phyloP scores from a whole-genome alignment of 2,113 vertebrate genomes.

The Ondatra zibethicus region DNA sequence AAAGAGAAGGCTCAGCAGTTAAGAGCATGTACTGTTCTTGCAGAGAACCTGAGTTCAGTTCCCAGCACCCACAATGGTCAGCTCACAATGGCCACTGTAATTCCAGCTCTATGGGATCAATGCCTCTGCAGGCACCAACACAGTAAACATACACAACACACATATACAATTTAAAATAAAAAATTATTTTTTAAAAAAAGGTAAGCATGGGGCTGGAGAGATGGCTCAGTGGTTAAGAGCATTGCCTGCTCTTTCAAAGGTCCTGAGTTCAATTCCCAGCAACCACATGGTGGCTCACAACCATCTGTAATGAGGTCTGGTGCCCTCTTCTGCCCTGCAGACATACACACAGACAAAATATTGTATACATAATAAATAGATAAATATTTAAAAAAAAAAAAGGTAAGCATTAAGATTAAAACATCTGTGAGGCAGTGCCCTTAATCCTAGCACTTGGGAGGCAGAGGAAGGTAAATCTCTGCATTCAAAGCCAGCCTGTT shows the following conservation, averaged over 20 bases:
- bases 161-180: neutral
- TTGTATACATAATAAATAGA: too few relatives aligned
- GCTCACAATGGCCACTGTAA: neutral
- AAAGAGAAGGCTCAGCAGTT: neutral
- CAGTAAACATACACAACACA: neutral
- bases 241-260: too few relatives aligned
- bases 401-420: conserved; percentile 48
- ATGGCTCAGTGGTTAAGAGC: too few relatives aligned
- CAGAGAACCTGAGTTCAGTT: neutral
- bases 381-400: too few relatives aligned
- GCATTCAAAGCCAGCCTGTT: neutral
- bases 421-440: neutral
- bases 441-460: neutral
- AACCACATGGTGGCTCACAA: too few relatives aligned
- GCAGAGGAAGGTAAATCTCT: neutral
- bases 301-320: too few relatives aligned
- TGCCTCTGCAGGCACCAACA: neutral
- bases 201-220: too few relatives aligned
- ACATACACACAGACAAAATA: too few relatives aligned
- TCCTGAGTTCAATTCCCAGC: too few relatives aligned
- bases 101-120: neutral
- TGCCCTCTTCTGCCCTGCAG: too few relatives aligned
- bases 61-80: neutral
- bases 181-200: neutral
- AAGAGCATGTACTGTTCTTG: neutral